Conservation (phyloP, 2,797 vertebrate species). For the Microchirus variegatus region DNA sequence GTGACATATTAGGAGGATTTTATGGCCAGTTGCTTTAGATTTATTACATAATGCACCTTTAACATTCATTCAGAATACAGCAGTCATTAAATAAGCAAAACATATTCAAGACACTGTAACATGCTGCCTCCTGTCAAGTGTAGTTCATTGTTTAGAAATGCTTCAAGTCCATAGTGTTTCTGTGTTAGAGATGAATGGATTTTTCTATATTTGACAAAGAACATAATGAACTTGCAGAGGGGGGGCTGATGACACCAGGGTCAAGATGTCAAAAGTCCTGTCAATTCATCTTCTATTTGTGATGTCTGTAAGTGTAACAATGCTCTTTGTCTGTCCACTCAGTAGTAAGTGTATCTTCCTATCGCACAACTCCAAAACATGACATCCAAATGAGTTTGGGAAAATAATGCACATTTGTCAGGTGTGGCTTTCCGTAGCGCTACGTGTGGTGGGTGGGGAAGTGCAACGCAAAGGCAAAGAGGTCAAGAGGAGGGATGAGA, state of each 20-base stretch:
- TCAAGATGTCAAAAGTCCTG: conserved; percentile 10
- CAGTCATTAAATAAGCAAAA: too few species aligned
- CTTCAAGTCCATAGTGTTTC: too few species aligned
- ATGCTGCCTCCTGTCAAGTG: too few species aligned
- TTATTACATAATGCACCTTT: too few species aligned
- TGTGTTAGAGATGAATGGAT: neutral
- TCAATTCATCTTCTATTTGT: too few species aligned
- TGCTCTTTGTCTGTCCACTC: neutral
- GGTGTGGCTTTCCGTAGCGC: conserved; percentile 74
- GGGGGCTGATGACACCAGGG: conserved; percentile 8
- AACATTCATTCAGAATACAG: neutral
- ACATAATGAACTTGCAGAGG: too few species aligned
- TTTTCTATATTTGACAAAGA: neutral
- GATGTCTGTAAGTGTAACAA: too few species aligned
- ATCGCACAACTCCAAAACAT: neutral
- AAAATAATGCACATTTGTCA: conserved; percentile 39
- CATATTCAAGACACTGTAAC: too few species aligned
- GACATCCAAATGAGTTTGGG: neutral
- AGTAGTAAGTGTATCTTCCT: neutral
- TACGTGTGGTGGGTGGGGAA: conserved; percentile 66
- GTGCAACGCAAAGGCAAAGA: conserved; percentile 84
- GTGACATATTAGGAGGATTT: too few species aligned
- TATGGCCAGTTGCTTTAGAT: too few species aligned
- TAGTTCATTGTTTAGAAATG: too few species aligned
- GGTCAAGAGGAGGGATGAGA: conserved; percentile 85